These are phyloP conservation scores for Armadillidium nasatum DNA, from an alignment of 1,140 invertebrate genomes.

Conservation along the genomic window DNA sequence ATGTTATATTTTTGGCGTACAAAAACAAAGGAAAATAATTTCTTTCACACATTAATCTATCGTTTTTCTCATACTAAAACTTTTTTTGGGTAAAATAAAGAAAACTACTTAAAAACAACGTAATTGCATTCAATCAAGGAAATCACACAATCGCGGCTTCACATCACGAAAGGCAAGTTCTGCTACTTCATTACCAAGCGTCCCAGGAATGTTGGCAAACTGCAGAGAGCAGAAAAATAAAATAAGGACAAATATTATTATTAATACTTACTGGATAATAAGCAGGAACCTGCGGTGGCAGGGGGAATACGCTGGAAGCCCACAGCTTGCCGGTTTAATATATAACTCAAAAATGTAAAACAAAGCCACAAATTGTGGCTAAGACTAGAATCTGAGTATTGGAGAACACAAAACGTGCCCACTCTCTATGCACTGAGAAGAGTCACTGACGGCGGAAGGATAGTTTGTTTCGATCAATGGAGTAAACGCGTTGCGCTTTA, in stretches of 20 bases:
- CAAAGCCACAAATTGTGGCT: conserved; percentile 40
- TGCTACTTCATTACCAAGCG: neutral
- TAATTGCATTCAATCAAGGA: too few relatives aligned
- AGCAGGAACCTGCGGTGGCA: conserved; percentile 44
- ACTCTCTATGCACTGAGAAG: conserved; percentile 42
- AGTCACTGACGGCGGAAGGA: conserved; percentile 40
- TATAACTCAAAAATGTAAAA: conserved; percentile 40
- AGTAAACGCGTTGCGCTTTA: conserved; percentile 9
- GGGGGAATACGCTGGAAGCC: conserved; percentile 45
- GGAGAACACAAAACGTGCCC: conserved; percentile 37
- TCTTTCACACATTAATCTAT: too few relatives aligned
- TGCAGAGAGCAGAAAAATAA: conserved; percentile 4
- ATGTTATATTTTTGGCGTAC: too few relatives aligned
- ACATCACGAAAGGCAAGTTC: neutral
- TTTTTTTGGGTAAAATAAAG: too few relatives aligned
- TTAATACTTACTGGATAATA: conserved; percentile 44
- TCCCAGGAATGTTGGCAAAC: conserved; percentile 7
- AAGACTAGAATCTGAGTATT: conserved; percentile 44
- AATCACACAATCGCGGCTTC: neutral
- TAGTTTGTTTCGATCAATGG: conserved; percentile 42
- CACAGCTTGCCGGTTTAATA: conserved; percentile 44
- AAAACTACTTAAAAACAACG: too few relatives aligned
- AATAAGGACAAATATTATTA: neutral
- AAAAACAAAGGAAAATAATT: too few relatives aligned
- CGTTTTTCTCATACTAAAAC: too few relatives aligned